Evolutionary conservation across 2,797 vertebrate species (phyloP).

Genomic region (Onychomys torridus): DNA sequence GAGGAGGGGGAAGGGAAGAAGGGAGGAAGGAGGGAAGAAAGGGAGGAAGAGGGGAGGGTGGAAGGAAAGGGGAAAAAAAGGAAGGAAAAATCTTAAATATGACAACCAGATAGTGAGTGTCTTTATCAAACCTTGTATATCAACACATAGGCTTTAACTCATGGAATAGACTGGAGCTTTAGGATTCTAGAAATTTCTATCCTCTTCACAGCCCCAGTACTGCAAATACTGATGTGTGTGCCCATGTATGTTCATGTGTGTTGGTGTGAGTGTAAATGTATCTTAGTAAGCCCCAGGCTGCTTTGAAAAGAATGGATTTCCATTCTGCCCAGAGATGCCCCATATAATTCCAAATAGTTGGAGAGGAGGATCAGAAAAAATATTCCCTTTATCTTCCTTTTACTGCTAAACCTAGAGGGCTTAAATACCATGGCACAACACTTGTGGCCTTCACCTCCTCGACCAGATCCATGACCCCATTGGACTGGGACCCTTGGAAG

Average conservation of each 20-base stretch:
- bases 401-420: neutral
- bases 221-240: neutral
- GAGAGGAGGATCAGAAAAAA: neutral
- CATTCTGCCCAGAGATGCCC: neutral
- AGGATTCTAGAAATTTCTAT: neutral
- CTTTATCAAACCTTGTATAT: neutral
- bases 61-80: neutral
- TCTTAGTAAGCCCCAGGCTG: neutral
- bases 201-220: neutral
- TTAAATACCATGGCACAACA: no score
- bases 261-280: no score
- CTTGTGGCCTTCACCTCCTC: neutral
- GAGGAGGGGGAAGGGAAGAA: no score
- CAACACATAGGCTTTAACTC: slow-evolving; percentile 9
- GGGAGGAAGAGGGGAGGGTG: neutral
- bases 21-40: neutral
- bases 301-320: neutral
- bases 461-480: neutral
- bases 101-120: neutral
- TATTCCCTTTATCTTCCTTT: neutral
- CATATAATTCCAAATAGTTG: neutral
- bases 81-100: neutral
- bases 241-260: neutral
- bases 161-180: neutral
- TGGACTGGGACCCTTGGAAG: neutral